phyloP scores from a whole-genome alignment of 2,888 invertebrate genomes.

The Lysandra bellargus region DNA sequence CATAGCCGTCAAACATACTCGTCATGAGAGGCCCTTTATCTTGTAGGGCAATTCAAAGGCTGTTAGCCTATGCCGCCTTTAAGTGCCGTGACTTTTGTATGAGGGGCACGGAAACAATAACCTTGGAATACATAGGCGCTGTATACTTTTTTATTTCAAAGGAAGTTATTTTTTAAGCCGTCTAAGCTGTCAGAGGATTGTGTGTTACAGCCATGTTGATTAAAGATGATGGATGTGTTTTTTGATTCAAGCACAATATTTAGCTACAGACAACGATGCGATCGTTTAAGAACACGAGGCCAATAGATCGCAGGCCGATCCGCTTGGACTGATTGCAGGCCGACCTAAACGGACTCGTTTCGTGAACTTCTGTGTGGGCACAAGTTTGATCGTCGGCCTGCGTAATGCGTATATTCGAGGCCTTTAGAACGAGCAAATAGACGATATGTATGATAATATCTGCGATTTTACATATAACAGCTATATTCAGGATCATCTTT shows the following conservation, averaged over 20 bases:
- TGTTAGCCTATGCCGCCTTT: slow-evolving; percentile 29
- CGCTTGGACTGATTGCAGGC: background rate
- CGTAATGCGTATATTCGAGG: too few species aligned
- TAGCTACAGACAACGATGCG: background rate
- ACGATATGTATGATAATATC: background rate
- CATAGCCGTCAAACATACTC: slow-evolving; percentile 32
- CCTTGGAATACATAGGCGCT: slow-evolving; percentile 22
- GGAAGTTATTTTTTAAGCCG: slow-evolving; percentile 1
- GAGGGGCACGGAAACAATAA: slow-evolving; percentile 29
- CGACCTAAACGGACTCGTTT: background rate
- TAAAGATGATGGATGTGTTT: background rate
- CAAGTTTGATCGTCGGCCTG: background rate
- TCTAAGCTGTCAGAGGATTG: background rate
- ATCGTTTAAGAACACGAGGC: background rate
- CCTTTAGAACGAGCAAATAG: background rate
- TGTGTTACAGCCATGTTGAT: background rate
- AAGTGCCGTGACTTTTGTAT: slow-evolving; percentile 31
- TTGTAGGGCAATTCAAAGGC: slow-evolving; percentile 33
- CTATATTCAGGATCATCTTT: background rate
- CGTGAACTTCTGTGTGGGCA: background rate
- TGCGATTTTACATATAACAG: background rate
- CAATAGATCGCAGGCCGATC: background rate
- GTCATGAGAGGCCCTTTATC: slow-evolving; percentile 30
- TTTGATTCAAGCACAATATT: background rate
- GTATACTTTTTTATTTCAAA: slow-evolving; percentile 8